Evolutionary conservation across 2,113 vertebrate genomes (phyloP), one percentile per base, ranked within the genome.

Genomic region (Solea solea): DNA sequence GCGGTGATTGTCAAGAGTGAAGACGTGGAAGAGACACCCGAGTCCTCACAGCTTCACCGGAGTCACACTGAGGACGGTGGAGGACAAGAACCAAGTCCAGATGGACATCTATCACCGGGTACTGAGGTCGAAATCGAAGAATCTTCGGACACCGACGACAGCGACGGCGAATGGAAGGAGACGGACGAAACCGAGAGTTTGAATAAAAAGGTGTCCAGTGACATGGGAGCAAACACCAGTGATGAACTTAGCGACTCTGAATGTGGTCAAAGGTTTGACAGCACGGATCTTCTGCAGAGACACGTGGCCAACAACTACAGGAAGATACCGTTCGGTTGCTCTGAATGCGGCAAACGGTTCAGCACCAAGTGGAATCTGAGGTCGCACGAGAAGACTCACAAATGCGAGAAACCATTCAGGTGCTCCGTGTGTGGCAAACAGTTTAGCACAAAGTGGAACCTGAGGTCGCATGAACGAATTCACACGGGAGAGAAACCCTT

Each of bases 291-390:
- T 5, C 27, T 54, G 3, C 34, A 34, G 42, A 55, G 57, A 11
- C 73, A 75, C 51, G 55, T 75, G 50, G 49, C 56, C 2, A 48
- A 41, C 25, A 58, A 72, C 0, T 34, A 72, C 58, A 1, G 63
- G 50, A 15, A 65, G n/a, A 51, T 34, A 34, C 34, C 34, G 5
- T 34, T 34, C 5, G 34, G 34, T 34, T 34, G 34, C 34, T 34
- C 34, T 34, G 34, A 34, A 34, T 34, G 34, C 5, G 34, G 34
- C 5, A 34, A 34, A 34, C 34, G 34, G 5, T 34, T 34, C 34
- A 34, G 34, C 34, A 34, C 34, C 34, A 34, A 34, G 34, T 34
- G 34, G 34, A 34, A 34, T 34, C 34, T 34, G 34, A 34, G 34
- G 34, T 34, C 34, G 2, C 34, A 34, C 5, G 34, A 34, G 34